Evolutionary conservation across 1,140 invertebrate genomes (phyloP).

Genomic region (Aplysia californica): DNA sequence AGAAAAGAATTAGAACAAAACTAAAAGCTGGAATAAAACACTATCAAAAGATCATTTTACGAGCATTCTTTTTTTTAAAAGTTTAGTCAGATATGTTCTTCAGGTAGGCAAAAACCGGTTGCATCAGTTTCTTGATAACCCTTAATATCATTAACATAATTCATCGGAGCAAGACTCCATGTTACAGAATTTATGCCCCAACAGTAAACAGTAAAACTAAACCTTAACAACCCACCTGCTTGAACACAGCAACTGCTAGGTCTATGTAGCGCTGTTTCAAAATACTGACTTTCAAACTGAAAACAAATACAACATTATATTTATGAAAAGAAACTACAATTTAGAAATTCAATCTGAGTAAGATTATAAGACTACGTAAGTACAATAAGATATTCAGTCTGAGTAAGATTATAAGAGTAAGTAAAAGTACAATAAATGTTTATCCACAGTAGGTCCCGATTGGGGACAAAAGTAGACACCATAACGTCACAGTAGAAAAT

Average conservation of each 20-base stretch:
- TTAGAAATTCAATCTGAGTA: not conserved
- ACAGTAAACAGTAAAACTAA: too few species aligned
- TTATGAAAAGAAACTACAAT: not conserved
- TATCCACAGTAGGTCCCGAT: not conserved
- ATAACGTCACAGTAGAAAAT: too few species aligned
- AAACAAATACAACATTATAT: constrained; percentile 17
- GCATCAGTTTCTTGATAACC: too few species aligned
- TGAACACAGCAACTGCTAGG: constrained; percentile 48
- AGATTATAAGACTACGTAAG: not conserved
- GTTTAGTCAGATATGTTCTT: too few species aligned
- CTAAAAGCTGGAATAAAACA: too few species aligned
- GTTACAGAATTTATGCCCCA: too few species aligned
- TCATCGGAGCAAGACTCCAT: too few species aligned
- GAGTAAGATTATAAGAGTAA: not conserved
- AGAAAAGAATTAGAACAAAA: too few species aligned
- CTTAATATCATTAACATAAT: too few species aligned
- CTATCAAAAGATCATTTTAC: too few species aligned
- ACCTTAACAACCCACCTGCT: constrained; percentile 40
- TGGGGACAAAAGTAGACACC: not conserved
- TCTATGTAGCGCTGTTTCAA: constrained; percentile 38
- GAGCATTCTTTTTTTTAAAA: too few species aligned
- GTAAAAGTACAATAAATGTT: not conserved
- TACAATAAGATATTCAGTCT: not conserved
- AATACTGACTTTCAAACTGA: constrained; percentile 34
- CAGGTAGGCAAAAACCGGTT: too few species aligned